Percentiles rank a stretch among this genome's conserved stretches.
These are phyloP conservation scores for Chloromyia formosa DNA, from an alignment of 2,888 invertebrate species.

Conservation along the genomic window DNA sequence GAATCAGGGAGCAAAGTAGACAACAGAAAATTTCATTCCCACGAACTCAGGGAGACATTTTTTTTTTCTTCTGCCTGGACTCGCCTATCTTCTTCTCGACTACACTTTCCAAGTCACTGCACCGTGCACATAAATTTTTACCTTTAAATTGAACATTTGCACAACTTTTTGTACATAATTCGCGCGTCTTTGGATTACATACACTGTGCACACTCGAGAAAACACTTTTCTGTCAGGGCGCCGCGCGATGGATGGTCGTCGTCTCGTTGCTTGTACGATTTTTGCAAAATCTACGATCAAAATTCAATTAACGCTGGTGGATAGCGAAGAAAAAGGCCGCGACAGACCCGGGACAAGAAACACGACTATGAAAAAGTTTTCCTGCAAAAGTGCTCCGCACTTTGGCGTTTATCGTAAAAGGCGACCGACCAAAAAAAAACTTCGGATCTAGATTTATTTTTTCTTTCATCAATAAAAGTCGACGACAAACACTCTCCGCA, in stretches of 20 bases:
- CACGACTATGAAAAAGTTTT: neutral
- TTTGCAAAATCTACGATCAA: neutral
- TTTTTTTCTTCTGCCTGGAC: too few species aligned
- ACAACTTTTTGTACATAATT: conserved; percentile 46
- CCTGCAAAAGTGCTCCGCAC: neutral
- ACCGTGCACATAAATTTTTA: conserved; percentile 38
- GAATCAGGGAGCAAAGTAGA: neutral
- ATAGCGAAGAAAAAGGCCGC: neutral
- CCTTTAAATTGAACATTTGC: conserved; percentile 47
- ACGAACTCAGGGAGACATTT: conserved; percentile 15
- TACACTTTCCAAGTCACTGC: neutral
- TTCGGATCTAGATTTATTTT: conserved; percentile 22
- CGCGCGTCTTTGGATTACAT: conserved; percentile 20
- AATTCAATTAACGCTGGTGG: neutral
- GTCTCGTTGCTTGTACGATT: neutral
- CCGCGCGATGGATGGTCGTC: neutral
- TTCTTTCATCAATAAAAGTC: conserved; percentile 38
- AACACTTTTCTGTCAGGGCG: conserved; percentile 3
- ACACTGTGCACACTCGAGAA: neutral
- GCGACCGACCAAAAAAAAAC: neutral
- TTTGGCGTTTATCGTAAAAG: neutral
- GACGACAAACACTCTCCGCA: conserved; percentile 35
- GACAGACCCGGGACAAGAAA: conserved; percentile 2
- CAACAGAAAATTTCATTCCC: conserved; percentile 1
- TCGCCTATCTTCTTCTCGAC: too few species aligned